Evolutionary conservation across 2,113 vertebrate species (phyloP).

Genomic region (Neoarius graeffei): DNA sequence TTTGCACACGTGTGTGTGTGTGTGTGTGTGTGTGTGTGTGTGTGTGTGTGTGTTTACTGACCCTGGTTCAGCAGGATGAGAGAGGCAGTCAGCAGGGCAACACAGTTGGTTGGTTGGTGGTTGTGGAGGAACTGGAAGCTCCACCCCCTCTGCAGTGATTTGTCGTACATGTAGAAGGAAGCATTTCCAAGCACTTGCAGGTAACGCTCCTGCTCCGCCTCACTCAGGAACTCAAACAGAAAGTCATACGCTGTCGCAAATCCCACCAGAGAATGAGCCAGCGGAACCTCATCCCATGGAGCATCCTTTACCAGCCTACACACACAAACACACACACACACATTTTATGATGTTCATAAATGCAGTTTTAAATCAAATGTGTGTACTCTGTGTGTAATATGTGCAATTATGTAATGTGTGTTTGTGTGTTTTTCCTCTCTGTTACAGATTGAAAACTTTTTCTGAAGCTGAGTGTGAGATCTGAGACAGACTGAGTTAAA

Average conservation of each 20-base stretch:
- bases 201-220: constrained; percentile 88
- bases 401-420: neutral
- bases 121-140: constrained; percentile 98
- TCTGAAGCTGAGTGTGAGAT: neutral
- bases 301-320: constrained; percentile 95
- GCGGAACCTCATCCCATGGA: constrained; percentile 94
- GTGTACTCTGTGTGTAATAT: neutral
- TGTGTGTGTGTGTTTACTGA: constrained; percentile 59
- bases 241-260: constrained; percentile 98
- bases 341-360: neutral
- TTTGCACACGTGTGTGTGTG: neutral
- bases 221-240: constrained; percentile 88
- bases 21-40: constrained; percentile 1
- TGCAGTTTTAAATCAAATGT: neutral
- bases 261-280: constrained; percentile 94
- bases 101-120: constrained; percentile 98
- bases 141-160: constrained; percentile 92
- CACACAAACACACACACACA: neutral
- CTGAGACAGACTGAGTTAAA: neutral
- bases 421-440: neutral
- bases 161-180: constrained; percentile 92
- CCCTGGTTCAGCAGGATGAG: constrained; percentile 96
- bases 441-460: neutral
- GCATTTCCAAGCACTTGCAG: constrained; percentile 94
- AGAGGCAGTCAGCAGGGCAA: constrained; percentile 92